Percentiles rank a stretch among this genome's conserved stretches.
phyloP scores from a whole-genome alignment of 2,797 vertebrate genomes.

The Tauraco hartlaubi region DNA sequence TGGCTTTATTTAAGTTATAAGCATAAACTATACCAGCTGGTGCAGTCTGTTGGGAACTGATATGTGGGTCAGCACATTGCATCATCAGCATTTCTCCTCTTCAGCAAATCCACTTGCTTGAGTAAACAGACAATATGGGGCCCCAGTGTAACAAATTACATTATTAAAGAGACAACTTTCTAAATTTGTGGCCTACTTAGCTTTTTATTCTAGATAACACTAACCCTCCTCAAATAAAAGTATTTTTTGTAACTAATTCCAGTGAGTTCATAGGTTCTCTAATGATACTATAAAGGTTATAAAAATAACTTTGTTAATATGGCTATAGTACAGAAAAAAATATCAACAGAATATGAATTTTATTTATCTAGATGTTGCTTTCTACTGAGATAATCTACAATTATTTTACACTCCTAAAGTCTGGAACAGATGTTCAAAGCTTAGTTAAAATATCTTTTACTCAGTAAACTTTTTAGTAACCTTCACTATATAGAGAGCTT shows the following conservation, averaged over 20 bases:
- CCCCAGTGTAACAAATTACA: conserved; percentile 76
- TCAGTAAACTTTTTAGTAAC: neutral
- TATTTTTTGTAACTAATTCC: neutral
- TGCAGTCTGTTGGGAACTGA: conserved; percentile 83
- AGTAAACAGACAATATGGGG: conserved; percentile 79
- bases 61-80: conserved; percentile 91
- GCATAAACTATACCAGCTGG: conserved; percentile 76
- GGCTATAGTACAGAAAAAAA: neutral
- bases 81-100: conserved; percentile 86
- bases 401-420: neutral
- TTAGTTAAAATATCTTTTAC: neutral
- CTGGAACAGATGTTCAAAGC: neutral
- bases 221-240: neutral
- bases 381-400: neutral
- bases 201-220: conserved; percentile 5
- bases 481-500: neutral
- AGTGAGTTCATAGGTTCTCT: neutral
- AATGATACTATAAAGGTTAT: neutral
- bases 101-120: conserved; percentile 80
- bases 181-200: conserved; percentile 55
- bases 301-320: neutral
- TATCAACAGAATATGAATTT: neutral
- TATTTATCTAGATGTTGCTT: neutral
- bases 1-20: conserved; percentile 69
- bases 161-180: conserved; percentile 78